Percentiles rank a stretch among this genome's conserved stretches.
phyloP scores from a whole-genome alignment of 2,888 invertebrate genomes.

The Smittia sp. region DNA sequence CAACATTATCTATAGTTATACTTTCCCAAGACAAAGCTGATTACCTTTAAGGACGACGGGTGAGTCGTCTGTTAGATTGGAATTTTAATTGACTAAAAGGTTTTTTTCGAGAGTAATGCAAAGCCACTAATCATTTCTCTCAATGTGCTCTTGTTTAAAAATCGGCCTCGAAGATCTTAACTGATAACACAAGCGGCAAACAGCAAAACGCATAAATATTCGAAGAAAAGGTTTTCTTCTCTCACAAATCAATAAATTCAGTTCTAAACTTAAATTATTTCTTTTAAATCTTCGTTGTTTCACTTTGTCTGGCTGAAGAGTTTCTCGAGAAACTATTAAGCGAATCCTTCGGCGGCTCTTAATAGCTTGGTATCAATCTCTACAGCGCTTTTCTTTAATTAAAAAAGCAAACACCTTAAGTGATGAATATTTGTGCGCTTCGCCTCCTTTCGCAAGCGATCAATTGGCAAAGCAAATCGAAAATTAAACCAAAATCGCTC shows the following conservation, averaged over 20 bases:
- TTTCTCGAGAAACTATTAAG: background rate
- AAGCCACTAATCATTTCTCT: background rate
- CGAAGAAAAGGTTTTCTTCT: background rate
- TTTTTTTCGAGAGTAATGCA: background rate
- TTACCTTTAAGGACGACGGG: background rate
- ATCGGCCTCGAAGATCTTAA: background rate
- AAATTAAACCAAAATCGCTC: background rate
- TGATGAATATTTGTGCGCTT: conserved; percentile 34
- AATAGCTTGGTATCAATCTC: conserved; percentile 31
- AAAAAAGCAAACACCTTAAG: conserved; percentile 40
- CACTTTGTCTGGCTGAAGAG: background rate
- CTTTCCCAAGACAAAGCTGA: background rate
- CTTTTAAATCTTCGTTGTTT: background rate
- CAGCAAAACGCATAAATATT: background rate
- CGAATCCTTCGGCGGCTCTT: background rate
- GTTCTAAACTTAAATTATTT: conserved; percentile 32
- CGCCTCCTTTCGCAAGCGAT: background rate
- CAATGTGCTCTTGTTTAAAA: background rate
- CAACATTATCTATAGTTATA: background rate
- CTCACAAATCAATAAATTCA: conserved; percentile 28
- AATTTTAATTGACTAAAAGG: background rate
- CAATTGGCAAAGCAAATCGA: background rate
- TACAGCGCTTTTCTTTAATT: conserved; percentile 22
- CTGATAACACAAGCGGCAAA: background rate
- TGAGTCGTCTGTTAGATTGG: background rate